phyloP scores from a whole-genome alignment of 1,140 invertebrate species.

The Microplitis mediator region DNA sequence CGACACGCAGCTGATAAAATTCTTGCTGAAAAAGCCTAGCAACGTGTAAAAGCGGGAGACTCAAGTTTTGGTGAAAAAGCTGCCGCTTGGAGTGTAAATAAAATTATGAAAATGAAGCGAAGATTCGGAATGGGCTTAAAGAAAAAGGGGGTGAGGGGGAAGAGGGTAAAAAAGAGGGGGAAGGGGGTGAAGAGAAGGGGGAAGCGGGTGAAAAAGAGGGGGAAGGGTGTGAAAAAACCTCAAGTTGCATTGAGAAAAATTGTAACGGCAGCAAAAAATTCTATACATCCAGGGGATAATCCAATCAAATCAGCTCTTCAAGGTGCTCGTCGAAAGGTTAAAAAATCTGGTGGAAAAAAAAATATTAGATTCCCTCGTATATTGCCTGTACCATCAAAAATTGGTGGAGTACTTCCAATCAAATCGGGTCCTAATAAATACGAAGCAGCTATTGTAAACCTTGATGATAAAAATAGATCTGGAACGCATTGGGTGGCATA shows the following conservation, averaged over 20 bases:
- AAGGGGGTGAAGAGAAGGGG: too few relatives aligned
- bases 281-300: too few relatives aligned
- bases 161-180: too few relatives aligned
- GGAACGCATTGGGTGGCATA: slow-evolving; percentile 46
- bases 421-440: slow-evolving; percentile 15
- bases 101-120: slow-evolving; percentile 43
- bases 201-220: too few relatives aligned
- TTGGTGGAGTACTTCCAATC: slow-evolving; percentile 11
- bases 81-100: slow-evolving; percentile 43
- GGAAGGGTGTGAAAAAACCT: too few relatives aligned
- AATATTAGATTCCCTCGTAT: not conserved
- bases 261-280: too few relatives aligned
- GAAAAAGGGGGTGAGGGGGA: too few relatives aligned
- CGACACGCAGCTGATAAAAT: slow-evolving; percentile 49
- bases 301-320: too few relatives aligned
- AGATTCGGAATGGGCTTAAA: too few relatives aligned
- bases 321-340: not conserved
- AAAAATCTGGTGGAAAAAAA: not conserved
- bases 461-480: slow-evolving; percentile 23
- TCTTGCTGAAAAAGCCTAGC: slow-evolving; percentile 51
- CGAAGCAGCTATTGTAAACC: slow-evolving; percentile 25
- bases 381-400: slow-evolving; percentile 18
- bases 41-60: slow-evolving; percentile 49
- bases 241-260: too few relatives aligned
- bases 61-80: slow-evolving; percentile 44